Percentiles rank a stretch among this genome's conserved stretches.
Conservation (phyloP, 2,113 vertebrate genomes). For the Pseudois nayaur region DNA sequence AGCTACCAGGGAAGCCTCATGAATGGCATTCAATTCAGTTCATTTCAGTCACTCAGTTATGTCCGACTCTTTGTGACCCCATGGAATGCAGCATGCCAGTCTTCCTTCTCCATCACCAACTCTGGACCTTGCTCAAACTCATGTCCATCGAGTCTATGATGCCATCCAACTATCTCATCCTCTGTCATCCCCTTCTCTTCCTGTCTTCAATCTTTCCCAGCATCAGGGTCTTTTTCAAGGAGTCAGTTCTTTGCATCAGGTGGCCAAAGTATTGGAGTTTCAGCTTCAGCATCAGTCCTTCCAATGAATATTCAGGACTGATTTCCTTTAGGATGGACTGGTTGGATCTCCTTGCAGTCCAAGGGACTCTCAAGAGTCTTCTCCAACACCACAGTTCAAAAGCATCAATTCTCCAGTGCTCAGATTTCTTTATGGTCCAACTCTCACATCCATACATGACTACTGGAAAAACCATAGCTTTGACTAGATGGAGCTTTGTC, state of each 20-base stretch:
- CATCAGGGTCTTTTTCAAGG: neutral
- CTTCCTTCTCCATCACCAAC: neutral
- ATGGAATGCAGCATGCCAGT: neutral
- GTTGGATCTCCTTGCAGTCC: neutral
- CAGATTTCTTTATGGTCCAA: neutral
- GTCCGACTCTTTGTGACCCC: neutral
- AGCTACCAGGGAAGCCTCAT: neutral
- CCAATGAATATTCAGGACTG: neutral
- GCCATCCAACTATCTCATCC: neutral
- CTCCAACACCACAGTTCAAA: neutral
- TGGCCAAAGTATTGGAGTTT: neutral
- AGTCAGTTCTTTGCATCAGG: neutral
- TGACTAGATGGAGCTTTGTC: fast-evolving
- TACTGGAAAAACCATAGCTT: neutral
- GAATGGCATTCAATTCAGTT: neutral
- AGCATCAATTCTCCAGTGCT: neutral
- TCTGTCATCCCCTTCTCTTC: neutral
- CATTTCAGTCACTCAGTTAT: neutral
- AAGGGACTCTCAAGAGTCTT: neutral
- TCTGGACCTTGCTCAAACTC: neutral
- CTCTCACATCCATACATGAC: neutral
- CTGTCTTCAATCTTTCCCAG: neutral
- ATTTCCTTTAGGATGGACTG: neutral
- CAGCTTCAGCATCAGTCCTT: neutral
- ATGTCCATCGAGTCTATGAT: neutral